phyloP scores from a whole-genome alignment of 2,113 vertebrate genomes.

The Proteles cristata region DNA sequence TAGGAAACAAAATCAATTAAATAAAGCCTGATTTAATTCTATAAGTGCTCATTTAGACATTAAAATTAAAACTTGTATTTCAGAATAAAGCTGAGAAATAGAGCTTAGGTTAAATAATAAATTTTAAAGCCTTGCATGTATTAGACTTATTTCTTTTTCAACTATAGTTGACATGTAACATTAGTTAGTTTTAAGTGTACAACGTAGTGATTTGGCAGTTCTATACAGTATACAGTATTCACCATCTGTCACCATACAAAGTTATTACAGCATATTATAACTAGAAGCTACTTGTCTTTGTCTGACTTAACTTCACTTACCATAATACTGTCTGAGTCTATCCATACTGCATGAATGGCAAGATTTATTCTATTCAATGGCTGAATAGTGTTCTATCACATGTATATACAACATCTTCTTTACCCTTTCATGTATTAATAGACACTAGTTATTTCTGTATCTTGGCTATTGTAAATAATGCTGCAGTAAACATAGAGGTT shows the following conservation, averaged over 20 bases:
- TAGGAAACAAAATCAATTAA: constrained; percentile 37
- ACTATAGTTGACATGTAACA: not conserved
- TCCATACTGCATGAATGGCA: not conserved
- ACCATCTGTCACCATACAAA: not conserved
- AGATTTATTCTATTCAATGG: not conserved
- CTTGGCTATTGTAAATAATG: not conserved
- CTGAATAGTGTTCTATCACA: not conserved
- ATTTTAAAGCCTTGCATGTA: not conserved
- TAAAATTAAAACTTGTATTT: constrained; percentile 15
- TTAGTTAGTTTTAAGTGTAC: not conserved
- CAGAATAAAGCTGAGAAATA: not conserved
- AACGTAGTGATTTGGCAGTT: not conserved
- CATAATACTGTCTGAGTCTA: not conserved
- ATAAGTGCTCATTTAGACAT: not conserved
- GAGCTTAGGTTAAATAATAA: not conserved
- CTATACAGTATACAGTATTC: not conserved
- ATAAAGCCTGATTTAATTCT: constrained; percentile 39
- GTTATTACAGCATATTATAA: not conserved
- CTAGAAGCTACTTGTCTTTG: not conserved
- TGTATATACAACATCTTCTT: not conserved
- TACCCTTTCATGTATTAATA: not conserved
- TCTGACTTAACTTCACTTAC: not conserved
- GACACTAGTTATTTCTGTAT: not conserved
- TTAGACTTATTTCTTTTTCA: not conserved
- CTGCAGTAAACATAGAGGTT: not conserved